These are phyloP conservation scores for Drosophila melanosoma DNA, from an alignment of 2,888 invertebrate species.

Conservation along the genomic window DNA sequence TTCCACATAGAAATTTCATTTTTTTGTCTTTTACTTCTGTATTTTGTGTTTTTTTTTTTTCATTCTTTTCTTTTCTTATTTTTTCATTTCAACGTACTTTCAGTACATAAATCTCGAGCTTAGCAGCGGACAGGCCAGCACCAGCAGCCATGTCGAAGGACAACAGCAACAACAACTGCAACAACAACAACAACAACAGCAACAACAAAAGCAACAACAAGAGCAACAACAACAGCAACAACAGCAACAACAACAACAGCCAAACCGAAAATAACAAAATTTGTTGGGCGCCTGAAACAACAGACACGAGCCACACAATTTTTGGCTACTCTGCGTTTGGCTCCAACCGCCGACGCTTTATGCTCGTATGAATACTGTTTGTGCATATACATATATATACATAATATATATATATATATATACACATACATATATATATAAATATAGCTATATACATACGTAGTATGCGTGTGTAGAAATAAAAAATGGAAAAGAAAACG, in stretches of 20 bases:
- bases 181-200: constrained; percentile 37
- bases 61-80: constrained; percentile 12
- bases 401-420: not conserved
- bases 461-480: not conserved
- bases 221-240: constrained; percentile 24
- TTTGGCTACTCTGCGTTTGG: constrained; percentile 35
- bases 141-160: constrained; percentile 17
- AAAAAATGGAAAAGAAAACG: constrained; percentile 51
- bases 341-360: constrained; percentile 15
- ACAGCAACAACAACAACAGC: constrained; percentile 33
- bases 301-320: constrained; percentile 63
- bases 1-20: constrained; percentile 54
- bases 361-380: constrained; percentile 71
- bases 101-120: constrained; percentile 77
- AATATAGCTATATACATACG: not conserved
- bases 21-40: constrained; percentile 15
- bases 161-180: constrained; percentile 34
- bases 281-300: constrained; percentile 67
- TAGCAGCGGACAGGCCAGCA: constrained; percentile 62
- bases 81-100: constrained; percentile 76
- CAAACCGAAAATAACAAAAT: constrained; percentile 34
- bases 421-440: not conserved
- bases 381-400: constrained; percentile 42
- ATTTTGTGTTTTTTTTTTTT: not conserved
- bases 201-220: constrained; percentile 11